Base-by-base conservation (phyloP, 2,888 invertebrate genomes). In the Hyppa rectilinea region DNA sequence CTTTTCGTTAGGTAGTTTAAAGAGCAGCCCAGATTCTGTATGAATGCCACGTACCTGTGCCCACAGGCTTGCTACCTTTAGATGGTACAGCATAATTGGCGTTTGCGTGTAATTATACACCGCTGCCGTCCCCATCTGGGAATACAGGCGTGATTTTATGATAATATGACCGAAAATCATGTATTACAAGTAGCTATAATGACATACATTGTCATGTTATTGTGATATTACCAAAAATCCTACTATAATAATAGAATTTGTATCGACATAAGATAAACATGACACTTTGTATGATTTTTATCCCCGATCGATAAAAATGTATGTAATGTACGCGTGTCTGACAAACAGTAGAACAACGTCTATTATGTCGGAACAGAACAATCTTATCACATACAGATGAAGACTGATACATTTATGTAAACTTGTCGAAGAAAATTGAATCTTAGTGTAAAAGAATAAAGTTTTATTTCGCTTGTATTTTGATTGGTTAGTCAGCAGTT, bases 311-410 rank as follows among this genome's bases (percentile, higher is more conserved):
- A n/a, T n/a, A n/a, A n/a, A n/a, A n/a, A n/a, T n/a, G n/a, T n/a
- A n/a, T n/a, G n/a, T n/a, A n/a, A n/a, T n/a, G n/a, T n/a, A n/a
- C n/a, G 10, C 31, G 29, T 38, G 50, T 63, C 52, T 34, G 47
- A 59, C 61, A 43, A 31, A 43, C 26, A 38, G 23, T 14, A 59
- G 60, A 55, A 71, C 81, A 61, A 3, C 45, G 55, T 71, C 65
- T 55, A 55, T 20, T 66, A 66, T 61, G 23, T 59, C 61, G 55
- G 14, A 67, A 81, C 40, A 59, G 49, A 29, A 38, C 55, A 31
- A 71, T 84, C 67, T 83, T 81, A 83, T 83, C 77, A 55, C 26
- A 7, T 29, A 23, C 17, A 20, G 47, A 68, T 38, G n/a, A 45
- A 68, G 2, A 47, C 47, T 45, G 36, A 49, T 68, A 9, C 5